Percentiles rank a stretch among this genome's conserved stretches.
Conservation (phyloP, 2,113 vertebrate species). For the Rana temporaria region DNA sequence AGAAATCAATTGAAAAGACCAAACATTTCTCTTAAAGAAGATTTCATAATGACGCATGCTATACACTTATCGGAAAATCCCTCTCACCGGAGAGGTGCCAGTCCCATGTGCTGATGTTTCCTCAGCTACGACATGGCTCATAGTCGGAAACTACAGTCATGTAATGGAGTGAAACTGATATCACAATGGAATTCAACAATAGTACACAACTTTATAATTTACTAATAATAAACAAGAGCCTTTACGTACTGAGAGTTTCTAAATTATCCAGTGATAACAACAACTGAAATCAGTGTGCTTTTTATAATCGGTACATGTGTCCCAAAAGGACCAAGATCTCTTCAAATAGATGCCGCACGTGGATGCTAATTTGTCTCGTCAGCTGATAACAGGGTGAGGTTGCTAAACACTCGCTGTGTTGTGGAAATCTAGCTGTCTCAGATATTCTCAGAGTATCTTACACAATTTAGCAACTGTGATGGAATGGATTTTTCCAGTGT, state of each 20-base stretch:
- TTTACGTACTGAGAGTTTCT: neutral
- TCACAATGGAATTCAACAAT: neutral
- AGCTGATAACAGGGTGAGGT: slow-evolving; percentile 37
- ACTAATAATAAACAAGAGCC: slow-evolving; percentile 7
- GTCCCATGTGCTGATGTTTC: neutral
- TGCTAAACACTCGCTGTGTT: slow-evolving; percentile 2
- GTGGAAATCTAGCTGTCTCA: slow-evolving; percentile 42
- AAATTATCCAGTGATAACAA: slow-evolving; percentile 13
- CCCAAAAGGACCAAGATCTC: slow-evolving; percentile 21
- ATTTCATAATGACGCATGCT: too few species aligned
- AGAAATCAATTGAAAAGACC: too few species aligned
- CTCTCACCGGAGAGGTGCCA: neutral
- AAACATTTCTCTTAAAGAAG: too few species aligned
- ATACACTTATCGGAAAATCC: neutral
- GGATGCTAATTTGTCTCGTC: slow-evolving; percentile 50
- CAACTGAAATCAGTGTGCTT: slow-evolving; percentile 50
- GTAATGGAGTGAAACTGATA: neutral
- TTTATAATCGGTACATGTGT: slow-evolving; percentile 27
- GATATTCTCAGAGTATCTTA: neutral
- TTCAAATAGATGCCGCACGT: slow-evolving; percentile 47
- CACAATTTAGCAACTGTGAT: too few species aligned
- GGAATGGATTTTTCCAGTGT: too few species aligned
- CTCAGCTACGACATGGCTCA: neutral
- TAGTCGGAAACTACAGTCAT: neutral
- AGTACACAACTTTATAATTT: slow-evolving; percentile 5